A percentile compares a stretch with the other conserved stretches of the same genome.
Evolutionary conservation across 2,888 invertebrate species (phyloP).

Genomic region (Phengaris alcon): DNA sequence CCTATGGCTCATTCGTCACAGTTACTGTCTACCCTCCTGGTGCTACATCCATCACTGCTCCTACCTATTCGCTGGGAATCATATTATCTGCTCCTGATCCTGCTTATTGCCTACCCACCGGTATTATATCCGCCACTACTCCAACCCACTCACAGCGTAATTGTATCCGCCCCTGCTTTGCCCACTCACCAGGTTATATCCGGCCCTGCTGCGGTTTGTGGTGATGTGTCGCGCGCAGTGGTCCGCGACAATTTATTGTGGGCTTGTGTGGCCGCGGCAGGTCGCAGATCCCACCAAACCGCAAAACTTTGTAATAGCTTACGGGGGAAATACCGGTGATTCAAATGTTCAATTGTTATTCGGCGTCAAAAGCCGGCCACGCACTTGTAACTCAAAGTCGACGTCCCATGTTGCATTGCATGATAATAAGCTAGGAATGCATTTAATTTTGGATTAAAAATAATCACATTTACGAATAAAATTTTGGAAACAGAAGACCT

Average conservation of each 20-base stretch:
- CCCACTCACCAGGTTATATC: neutral
- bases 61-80: no score
- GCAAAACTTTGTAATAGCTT: constrained; percentile 1
- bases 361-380: no score
- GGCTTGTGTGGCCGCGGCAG: constrained; percentile 9
- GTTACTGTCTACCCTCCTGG: neutral
- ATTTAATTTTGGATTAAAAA: neutral
- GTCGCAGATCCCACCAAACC: neutral
- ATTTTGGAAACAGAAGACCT: no score
- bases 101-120: neutral
- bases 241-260: neutral
- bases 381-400: neutral
- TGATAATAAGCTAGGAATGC: neutral
- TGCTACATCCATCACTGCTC: neutral
- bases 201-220: neutral
- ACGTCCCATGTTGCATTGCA: neutral
- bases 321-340: neutral
- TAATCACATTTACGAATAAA: neutral
- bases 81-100: neutral
- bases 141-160: neutral
- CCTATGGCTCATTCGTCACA: neutral
- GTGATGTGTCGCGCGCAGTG: constrained; percentile 8
- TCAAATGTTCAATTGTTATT: neutral
- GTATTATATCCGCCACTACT: neutral
- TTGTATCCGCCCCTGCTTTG: neutral